These are phyloP conservation scores for Gastrophryne carolinensis DNA, from an alignment of 2,797 vertebrate species.

Conservation along the genomic window DNA sequence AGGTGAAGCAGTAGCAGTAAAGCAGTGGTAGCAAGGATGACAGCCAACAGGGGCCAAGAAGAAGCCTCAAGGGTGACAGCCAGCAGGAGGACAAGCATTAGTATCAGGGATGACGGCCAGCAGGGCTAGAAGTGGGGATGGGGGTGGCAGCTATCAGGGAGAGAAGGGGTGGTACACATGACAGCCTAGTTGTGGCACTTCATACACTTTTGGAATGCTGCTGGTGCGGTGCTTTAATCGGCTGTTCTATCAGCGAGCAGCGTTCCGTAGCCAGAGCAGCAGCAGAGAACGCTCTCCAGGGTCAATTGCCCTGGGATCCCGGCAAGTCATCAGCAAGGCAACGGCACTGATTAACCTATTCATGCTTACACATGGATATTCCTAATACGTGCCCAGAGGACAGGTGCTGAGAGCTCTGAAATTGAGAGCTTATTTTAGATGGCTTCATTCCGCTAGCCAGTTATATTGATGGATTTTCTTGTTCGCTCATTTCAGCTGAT, in stretches of 20 bases:
- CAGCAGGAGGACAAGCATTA: too few relatives aligned
- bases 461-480: conserved; percentile 11
- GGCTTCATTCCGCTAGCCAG: conserved; percentile 7
- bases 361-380: conserved; percentile 20
- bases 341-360: conserved; percentile 34
- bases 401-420: neutral
- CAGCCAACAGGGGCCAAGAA: too few relatives aligned
- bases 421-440: conserved; percentile 28
- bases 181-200: too few relatives aligned
- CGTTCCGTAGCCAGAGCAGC: neutral
- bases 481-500: neutral
- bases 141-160: too few relatives aligned
- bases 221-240: too few relatives aligned
- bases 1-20: too few relatives aligned
- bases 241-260: neutral
- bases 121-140: too few relatives aligned
- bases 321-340: conserved; percentile 4
- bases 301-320: conserved; percentile 6
- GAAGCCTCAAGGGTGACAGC: too few relatives aligned
- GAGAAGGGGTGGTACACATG: too few relatives aligned
- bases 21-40: too few relatives aligned
- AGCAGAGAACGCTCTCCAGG: neutral
- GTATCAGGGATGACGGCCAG: too few relatives aligned
- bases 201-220: too few relatives aligned
- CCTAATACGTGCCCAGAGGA: conserved; percentile 17